Base-by-base conservation (phyloP, 1,140 invertebrate species). In the Arion vulgaris region DNA sequence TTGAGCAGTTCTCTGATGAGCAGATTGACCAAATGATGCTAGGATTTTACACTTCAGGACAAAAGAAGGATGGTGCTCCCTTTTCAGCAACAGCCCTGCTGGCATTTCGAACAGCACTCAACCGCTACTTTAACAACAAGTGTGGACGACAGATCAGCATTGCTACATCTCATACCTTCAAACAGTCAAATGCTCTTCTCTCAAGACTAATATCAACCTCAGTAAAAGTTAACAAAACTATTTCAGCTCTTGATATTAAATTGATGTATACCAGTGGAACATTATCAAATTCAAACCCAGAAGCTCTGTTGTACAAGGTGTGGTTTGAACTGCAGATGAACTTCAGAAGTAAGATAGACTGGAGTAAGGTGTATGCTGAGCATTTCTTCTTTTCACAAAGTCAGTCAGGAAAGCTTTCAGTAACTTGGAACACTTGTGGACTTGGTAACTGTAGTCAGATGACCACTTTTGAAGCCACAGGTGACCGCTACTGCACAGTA, bases 241-340 rank as follows among this genome's bases (percentile, higher is more conserved):
- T 81, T 28, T 73, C 32, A 36, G 36, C 62, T 2, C 36, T n/a
- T 1, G 80, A 81, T 51, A 74, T 81, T 15, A 81, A 53, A 19
- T n/a, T 73, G 71, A 51, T 81, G 69, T 81, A 81, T 34, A 68
- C 71, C 19, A 81, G 32, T 74, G 80, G 80, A 9, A 53, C 76
- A 2, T 39, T 85, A 39, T 62, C 75, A 13, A 66, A 49, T 32
- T 74, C 81, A 45, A 85, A 36, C 57, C 84, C 84, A 4, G 34
- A 75, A 57, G 79, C 84, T n/a, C 36, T 85, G 51, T 49, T 85
- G 38, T 66, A 69, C 66, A 85, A 85, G 32, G 84, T 85, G 9
- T 85, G 84, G 84, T 85, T 85, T 76, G 84, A 85, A 36, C 57
- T 85, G 17, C 84, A 85, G 77, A 62, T 85, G n/a, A 76, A 85